A percentile compares a stretch with the other conserved stretches of the same genome.
phyloP scores from a whole-genome alignment of 2,113 vertebrate species.

The Pomatostomus ruficeps region DNA sequence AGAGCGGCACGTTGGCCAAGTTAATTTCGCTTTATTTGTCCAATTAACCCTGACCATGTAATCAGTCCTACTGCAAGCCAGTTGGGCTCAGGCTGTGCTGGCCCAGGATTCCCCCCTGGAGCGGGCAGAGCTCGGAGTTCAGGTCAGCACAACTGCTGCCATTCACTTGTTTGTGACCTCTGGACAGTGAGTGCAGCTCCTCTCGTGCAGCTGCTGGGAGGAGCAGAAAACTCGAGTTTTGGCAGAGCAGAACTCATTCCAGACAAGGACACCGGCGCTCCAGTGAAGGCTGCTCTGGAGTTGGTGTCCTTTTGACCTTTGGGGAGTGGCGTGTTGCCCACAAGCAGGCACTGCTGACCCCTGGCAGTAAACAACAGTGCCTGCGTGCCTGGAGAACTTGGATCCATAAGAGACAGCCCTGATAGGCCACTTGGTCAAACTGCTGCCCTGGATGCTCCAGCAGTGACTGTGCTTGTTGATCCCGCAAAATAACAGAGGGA shows the following conservation, averaged over 20 bases:
- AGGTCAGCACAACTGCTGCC: neutral
- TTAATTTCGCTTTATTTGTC: neutral
- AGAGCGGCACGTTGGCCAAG: neutral
- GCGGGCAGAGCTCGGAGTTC: neutral
- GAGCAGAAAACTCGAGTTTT: neutral
- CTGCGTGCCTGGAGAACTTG: neutral
- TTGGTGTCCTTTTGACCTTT: neutral
- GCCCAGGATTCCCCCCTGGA: neutral
- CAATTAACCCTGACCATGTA: neutral
- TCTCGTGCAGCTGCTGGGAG: conserved; percentile 7
- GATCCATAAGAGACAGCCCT: neutral
- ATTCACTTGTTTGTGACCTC: neutral
- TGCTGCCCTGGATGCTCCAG: neutral
- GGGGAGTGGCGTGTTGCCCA: neutral
- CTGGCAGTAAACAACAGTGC: neutral
- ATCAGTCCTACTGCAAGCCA: neutral
- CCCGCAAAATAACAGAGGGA: neutral
- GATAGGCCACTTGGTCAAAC: neutral
- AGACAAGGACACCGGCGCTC: neutral
- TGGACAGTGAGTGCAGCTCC: neutral
- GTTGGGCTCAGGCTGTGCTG: neutral
- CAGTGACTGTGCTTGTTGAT: neutral
- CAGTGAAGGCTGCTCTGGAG: neutral
- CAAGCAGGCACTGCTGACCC: neutral
- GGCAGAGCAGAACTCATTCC: neutral